Evolutionary conservation across 2,888 invertebrate genomes (phyloP).

Genomic region (Liopterus haemorrhoidalis): DNA sequence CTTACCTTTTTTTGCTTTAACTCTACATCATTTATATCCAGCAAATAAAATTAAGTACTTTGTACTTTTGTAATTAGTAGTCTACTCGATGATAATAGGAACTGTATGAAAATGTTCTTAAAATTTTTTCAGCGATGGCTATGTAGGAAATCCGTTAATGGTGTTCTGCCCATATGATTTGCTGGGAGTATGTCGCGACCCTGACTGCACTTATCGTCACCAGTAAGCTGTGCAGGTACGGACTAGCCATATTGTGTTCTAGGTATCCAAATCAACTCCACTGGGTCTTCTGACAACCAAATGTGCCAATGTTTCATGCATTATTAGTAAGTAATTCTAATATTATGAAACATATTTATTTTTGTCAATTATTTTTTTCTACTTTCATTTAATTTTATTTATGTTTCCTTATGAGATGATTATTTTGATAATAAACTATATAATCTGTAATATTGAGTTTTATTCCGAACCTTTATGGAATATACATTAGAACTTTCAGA

Average conservation of each 20-base stretch:
- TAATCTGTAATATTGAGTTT: neutral
- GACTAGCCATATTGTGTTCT: constrained; percentile 17
- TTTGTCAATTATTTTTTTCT: constrained; percentile 10
- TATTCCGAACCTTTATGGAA: constrained; percentile 7
- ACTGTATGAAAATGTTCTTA: too few species aligned
- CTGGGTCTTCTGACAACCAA: constrained; percentile 14
- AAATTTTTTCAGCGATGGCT: constrained; percentile 29
- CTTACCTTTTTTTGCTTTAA: too few species aligned
- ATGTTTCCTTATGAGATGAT: too few species aligned
- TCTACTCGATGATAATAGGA: too few species aligned
- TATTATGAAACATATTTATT: constrained; percentile 15
- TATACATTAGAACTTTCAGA: too few species aligned
- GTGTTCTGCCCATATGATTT: constrained; percentile 43
- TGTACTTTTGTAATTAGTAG: too few species aligned
- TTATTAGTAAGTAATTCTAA: constrained; percentile 21
- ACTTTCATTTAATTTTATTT: constrained; percentile 12
- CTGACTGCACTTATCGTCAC: constrained; percentile 42
- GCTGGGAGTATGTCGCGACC: constrained; percentile 42
- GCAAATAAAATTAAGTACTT: too few species aligned
- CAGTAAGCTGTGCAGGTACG: constrained; percentile 17
- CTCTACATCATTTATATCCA: too few species aligned
- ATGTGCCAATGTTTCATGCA: constrained; percentile 21
- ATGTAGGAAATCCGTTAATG: constrained; percentile 38
- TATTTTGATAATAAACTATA: constrained; percentile 1
- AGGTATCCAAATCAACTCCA: constrained; percentile 9